Evolutionary conservation across 2,888 invertebrate genomes (phyloP), one percentile per base, ranked within the genome.

Genomic region (Sminthurinus aureus): DNA sequence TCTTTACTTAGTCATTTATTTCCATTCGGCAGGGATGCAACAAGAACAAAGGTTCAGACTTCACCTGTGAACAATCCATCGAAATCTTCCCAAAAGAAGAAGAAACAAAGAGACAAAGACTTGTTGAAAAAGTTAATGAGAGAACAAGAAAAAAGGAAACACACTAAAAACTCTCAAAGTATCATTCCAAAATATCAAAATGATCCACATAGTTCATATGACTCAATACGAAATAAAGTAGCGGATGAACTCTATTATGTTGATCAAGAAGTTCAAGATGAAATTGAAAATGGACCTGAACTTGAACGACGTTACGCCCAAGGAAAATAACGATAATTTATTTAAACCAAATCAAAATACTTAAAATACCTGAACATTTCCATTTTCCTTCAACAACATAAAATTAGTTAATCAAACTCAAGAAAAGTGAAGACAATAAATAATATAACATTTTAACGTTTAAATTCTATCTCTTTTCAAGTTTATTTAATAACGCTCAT

Each of bases 231-330:
- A 52, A 22, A 76, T n/a, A 50, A 22, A 51, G 52, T 76, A 18
- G 76, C 51, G 9, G 15, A 22, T 13, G 76, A 76, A 26, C 52
- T 76, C 11, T 58, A 76, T 52, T 20, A 76, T 38, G 76, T 76
- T 20, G 76, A 76, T 20, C 12, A 76, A 52, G 76, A 76, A 22
- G 76, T 52, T 51, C 52, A 76, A 52, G 76, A 76, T 76, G 26
- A 76, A 26, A 76, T 74, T 74, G 15, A 50, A 12, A 24, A 74
- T 50, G 74, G 74, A 2, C 74, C 74, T 38, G 38, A 38, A 38
- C 38, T 38, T 38, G 38, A 38, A 38, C 1, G 38, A 38, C 38
- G 38, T 38, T 38, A 38, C 6, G 38, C 1, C 38, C 38, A 38
- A 38, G 38, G 38, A 6, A 1, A 38, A 38, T 38, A 38, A 38